phyloP scores from a whole-genome alignment of 2,113 vertebrate genomes.

The Percopsis transmontana region DNA sequence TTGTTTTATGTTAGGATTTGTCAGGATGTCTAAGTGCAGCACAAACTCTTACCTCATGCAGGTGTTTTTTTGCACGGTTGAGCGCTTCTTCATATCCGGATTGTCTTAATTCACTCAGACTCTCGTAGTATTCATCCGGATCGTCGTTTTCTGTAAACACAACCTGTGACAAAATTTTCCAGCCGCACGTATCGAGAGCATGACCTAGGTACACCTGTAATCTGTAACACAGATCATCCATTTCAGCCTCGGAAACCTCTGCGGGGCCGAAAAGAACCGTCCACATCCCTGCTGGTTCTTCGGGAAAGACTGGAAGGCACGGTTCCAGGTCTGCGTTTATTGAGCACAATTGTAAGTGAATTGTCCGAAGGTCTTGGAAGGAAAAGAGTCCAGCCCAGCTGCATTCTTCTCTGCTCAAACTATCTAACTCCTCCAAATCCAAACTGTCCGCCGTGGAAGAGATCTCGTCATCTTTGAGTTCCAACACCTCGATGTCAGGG shows the following conservation, averaged over 20 bases:
- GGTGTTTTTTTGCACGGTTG: conserved; percentile 81
- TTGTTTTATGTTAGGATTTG: too few species aligned
- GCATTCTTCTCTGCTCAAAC: conserved; percentile 80
- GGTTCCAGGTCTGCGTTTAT: conserved; percentile 91
- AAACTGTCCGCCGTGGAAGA: conserved; percentile 46
- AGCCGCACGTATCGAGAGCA: conserved; percentile 91
- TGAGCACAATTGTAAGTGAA: conserved; percentile 91
- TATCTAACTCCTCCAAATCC: conserved; percentile 64
- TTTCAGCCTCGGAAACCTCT: conserved; percentile 78
- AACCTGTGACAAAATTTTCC: conserved; percentile 96
- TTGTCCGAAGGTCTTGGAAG: conserved; percentile 88
- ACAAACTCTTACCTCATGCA: conserved; percentile 87
- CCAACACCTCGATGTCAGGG: conserved; percentile 76
- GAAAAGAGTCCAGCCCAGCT: conserved; percentile 98
- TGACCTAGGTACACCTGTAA: conserved; percentile 91
- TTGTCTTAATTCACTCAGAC: conserved; percentile 91
- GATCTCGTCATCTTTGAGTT: conserved; percentile 66
- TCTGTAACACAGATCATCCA: conserved; percentile 84
- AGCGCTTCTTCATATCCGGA: conserved; percentile 92
- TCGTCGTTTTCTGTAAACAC: conserved; percentile 93
- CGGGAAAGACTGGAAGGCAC: conserved; percentile 89
- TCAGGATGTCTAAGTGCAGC: background rate
- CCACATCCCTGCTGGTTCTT: conserved; percentile 93
- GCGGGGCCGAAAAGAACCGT: conserved; percentile 87
- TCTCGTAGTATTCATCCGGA: conserved; percentile 95